Percentiles rank a stretch among this genome's conserved stretches.
Conservation (phyloP, 30 jellyfish, hydroid and myxozoan species). For the Aurelia coerulea region DNA sequence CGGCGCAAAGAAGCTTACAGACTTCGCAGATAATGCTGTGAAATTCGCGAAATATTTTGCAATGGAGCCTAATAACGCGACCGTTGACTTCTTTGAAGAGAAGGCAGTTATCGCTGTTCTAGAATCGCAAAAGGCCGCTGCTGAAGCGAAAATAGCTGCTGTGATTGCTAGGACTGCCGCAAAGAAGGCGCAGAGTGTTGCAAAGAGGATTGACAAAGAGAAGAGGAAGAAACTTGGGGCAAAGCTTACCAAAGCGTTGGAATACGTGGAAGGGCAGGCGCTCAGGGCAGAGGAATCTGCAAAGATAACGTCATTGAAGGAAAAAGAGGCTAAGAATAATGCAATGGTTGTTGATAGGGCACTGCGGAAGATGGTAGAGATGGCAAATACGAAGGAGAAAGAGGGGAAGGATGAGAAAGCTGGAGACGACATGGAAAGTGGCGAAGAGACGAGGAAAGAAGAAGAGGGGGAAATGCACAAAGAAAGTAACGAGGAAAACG, state of each 20-base stretch:
- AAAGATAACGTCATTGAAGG: slow-evolving; percentile 44
- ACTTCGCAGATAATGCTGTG: slow-evolving; percentile 83
- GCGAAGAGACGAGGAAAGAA: not conserved
- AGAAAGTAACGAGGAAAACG: slow-evolving; percentile 9
- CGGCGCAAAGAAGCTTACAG: slow-evolving; percentile 76
- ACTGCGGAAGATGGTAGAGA: slow-evolving; percentile 42
- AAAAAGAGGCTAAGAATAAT: slow-evolving; percentile 51
- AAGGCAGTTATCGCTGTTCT: slow-evolving; percentile 91
- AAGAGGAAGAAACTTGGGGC: slow-evolving; percentile 6
- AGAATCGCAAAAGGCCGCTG: slow-evolving; percentile 92
- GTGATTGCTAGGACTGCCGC: slow-evolving; percentile 76
- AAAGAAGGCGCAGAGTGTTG: slow-evolving; percentile 41
- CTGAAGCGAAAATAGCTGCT: slow-evolving; percentile 88
- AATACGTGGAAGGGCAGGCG: slow-evolving; percentile 57
- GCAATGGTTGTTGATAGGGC: slow-evolving; percentile 61
- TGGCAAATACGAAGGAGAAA: slow-evolving; percentile 10
- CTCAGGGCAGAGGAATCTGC: slow-evolving; percentile 76
- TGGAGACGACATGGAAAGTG: not conserved
- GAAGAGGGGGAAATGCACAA: not conserved
- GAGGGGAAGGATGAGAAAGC: slow-evolving; percentile 5
- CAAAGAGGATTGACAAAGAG: slow-evolving; percentile 28
- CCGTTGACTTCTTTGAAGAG: slow-evolving; percentile 89
- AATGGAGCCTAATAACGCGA: slow-evolving; percentile 85
- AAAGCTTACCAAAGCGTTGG: slow-evolving; percentile 44
- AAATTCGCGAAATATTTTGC: slow-evolving; percentile 89